Conservation (phyloP, 2,113 vertebrate species). For the Clarias macrocephalus region DNA sequence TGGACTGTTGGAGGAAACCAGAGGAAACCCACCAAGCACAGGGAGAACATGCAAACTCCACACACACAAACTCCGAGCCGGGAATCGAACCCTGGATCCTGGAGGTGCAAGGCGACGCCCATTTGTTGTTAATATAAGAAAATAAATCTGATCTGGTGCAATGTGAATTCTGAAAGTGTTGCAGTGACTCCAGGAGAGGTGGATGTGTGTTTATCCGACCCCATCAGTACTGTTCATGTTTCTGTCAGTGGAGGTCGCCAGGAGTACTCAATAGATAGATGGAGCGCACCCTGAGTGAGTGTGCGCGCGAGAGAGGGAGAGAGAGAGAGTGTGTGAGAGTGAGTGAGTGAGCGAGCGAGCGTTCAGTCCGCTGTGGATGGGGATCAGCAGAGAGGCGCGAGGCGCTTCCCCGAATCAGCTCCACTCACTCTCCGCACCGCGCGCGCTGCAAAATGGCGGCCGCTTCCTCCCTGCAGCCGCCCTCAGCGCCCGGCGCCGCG, state of each 20-base stretch:
- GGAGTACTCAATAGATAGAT: constrained; percentile 50
- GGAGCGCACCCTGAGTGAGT: background rate
- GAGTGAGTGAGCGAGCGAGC: background rate
- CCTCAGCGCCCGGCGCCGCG: constrained; percentile 64
- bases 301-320: background rate
- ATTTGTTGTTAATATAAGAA: too few relatives aligned
- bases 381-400: constrained; percentile 48
- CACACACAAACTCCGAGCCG: too few relatives aligned
- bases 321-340: background rate
- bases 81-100: too few relatives aligned
- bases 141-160: too few relatives aligned
- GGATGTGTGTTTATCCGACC: constrained; percentile 19
- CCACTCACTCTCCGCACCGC: constrained; percentile 66
- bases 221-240: constrained; percentile 48
- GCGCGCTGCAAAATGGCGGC: constrained; percentile 78
- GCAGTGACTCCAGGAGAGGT: background rate
- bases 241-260: constrained; percentile 72
- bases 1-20: too few relatives aligned
- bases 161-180: background rate
- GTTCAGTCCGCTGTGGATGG: constrained; percentile 38
- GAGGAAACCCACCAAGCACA: too few relatives aligned
- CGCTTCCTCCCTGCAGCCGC: constrained; percentile 79
- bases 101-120: too few relatives aligned
- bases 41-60: too few relatives aligned
- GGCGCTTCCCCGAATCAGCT: constrained; percentile 49